Evolutionary conservation across 1,140 invertebrate species (phyloP), one percentile per base, ranked within the genome.

Genomic region (Phymastichus coffea): DNA sequence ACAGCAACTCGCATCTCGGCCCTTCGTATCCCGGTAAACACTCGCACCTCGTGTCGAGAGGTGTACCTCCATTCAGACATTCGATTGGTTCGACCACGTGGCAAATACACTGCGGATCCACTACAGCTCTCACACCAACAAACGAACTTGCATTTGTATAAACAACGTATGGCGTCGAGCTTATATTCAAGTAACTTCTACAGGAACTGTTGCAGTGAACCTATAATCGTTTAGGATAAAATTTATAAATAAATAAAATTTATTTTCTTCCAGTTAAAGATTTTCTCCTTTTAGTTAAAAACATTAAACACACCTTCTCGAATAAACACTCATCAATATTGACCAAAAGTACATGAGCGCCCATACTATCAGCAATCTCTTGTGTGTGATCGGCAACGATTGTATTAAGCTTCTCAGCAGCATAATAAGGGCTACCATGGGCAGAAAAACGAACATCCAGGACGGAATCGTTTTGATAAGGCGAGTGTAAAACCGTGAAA

Each of bases 141-240:
- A 96, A 94, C 4, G 93, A 92, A 2, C 90, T 93, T 2, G 85
- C 88, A 70, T 97, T 97, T 0, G 94, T 93, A 68, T 90, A 95
- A 1, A 97, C 89, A 4, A 87, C 80, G 30, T 88, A 86, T 0
- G 92, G 89, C n/a, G 85, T 83, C 1, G 85, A 84, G 46, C 83
- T 86, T 63, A 87, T 87, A 61, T 86, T 85, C 48, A 94, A 75
- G 17, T 82, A 80, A 66, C 89, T 93, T 2, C 84, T 82, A 65
- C 92, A 94, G 2, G 89, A 88, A 37, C 82, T 76, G 57, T 89
- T 85, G 63, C 88, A 90, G 49, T 85, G 82, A n/a, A 81, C 9
- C 59, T 61, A 26, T 35, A 17, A 0, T n/a, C n/a, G n/a, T n/a
- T n/a, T n/a, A n/a, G n/a, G n/a, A n/a, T n/a, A 46, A 12, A 40